Conservation (phyloP, 2,797 vertebrate species). For the Bufotes viridis region DNA sequence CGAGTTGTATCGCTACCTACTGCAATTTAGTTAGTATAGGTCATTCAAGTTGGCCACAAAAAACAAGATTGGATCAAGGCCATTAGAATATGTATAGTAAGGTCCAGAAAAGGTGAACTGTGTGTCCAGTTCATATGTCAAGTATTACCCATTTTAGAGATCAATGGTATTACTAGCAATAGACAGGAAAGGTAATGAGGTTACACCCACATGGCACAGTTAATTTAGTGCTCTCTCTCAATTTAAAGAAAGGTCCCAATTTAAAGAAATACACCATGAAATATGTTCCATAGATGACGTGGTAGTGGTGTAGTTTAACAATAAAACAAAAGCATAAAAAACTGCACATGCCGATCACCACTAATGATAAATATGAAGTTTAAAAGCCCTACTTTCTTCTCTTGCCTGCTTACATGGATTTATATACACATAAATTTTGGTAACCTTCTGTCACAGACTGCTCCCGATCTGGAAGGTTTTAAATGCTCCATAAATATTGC, state of each 20-base stretch:
- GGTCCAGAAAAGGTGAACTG: background rate
- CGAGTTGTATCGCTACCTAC: background rate
- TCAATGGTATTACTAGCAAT: background rate
- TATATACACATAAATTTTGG: constrained; percentile 48
- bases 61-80: too few species aligned
- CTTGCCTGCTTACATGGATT: constrained; percentile 21
- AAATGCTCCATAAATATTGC: constrained; percentile 38
- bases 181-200: too few species aligned
- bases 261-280: too few species aligned
- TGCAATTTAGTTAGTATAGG: background rate
- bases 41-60: background rate
- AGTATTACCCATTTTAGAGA: background rate
- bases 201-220: too few species aligned
- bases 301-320: background rate
- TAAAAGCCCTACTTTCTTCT: constrained; percentile 33
- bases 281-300: background rate
- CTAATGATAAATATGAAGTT: constrained; percentile 26
- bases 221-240: too few species aligned
- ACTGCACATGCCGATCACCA: background rate
- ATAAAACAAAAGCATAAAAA: background rate
- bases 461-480: constrained; percentile 43
- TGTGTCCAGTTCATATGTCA: background rate
- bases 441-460: constrained; percentile 48
- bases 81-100: background rate
- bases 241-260: background rate